Evolutionary conservation across 2,797 vertebrate species (phyloP).

Genomic region (Eurystomus glaucurus): DNA sequence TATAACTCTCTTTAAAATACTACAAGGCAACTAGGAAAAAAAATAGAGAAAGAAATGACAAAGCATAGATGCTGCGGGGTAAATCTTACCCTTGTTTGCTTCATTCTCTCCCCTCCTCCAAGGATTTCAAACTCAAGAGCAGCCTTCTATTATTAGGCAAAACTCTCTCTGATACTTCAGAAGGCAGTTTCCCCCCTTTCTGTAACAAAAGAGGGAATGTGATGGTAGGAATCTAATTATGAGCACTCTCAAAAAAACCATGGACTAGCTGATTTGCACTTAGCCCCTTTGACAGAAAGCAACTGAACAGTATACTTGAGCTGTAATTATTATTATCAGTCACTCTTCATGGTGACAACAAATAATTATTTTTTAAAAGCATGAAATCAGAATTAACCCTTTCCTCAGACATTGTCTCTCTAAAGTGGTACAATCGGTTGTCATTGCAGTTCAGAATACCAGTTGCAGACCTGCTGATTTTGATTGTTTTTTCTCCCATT

Average conservation of each 20-base stretch:
- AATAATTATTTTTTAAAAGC: slow-evolving; percentile 53
- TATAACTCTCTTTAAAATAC: background rate
- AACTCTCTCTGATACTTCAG: slow-evolving; percentile 22
- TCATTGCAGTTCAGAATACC: background rate
- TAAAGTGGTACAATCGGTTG: background rate
- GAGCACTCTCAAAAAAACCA: background rate
- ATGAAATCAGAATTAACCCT: slow-evolving; percentile 62
- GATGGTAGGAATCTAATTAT: slow-evolving; percentile 60
- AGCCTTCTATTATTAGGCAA: slow-evolving; percentile 36
- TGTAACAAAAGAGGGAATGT: slow-evolving; percentile 18
- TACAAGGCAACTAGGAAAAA: background rate
- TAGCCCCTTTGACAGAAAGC: slow-evolving; percentile 19
- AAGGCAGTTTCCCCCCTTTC: background rate
- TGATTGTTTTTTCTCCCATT: background rate
- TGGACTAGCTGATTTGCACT: slow-evolving; percentile 47
- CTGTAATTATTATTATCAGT: slow-evolving; percentile 57
- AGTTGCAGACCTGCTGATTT: background rate
- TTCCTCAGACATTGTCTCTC: background rate
- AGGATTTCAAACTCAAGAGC: background rate
- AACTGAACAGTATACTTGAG: slow-evolving; percentile 8
- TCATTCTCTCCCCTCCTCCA: background rate
- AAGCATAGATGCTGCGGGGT: background rate
- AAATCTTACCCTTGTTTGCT: slow-evolving; percentile 20
- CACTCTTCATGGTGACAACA: background rate
- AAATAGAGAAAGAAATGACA: background rate